These are phyloP conservation scores for Achlya flavicornis DNA, from an alignment of 2,888 invertebrate genomes.

Conservation along the genomic window DNA sequence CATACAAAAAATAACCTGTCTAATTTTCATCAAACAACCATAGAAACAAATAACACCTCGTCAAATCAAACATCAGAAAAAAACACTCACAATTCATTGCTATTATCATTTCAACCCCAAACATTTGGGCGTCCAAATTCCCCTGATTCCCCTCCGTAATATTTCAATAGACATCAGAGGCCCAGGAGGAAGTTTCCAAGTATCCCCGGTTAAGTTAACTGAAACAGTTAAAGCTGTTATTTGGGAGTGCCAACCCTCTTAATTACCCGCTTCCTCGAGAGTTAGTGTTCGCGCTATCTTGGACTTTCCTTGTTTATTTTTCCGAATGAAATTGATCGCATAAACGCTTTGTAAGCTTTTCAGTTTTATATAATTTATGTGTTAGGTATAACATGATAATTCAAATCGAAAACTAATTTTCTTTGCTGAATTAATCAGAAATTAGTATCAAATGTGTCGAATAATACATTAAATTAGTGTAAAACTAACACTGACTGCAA, in stretches of 20 bases:
- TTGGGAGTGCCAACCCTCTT: conserved; percentile 35
- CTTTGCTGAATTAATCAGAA: too few relatives aligned
- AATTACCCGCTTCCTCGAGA: conserved; percentile 38
- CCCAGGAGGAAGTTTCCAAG: conserved; percentile 10
- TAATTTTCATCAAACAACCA: background rate
- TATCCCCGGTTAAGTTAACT: conserved; percentile 18
- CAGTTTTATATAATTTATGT: too few relatives aligned
- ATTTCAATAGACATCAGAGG: conserved; percentile 8
- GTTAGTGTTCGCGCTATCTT: conserved; percentile 18
- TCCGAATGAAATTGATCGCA: background rate
- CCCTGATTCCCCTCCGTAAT: conserved; percentile 1
- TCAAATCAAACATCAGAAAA: background rate
- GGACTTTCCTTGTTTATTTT: conserved; percentile 14
- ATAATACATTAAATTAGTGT: too few relatives aligned
- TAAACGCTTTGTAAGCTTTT: too few relatives aligned
- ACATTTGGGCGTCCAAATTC: conserved; percentile 7
- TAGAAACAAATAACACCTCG: background rate
- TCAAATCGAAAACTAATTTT: too few relatives aligned
- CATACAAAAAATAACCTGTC: background rate
- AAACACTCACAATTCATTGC: background rate
- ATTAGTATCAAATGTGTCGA: too few relatives aligned
- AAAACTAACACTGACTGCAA: too few relatives aligned
- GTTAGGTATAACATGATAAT: too few relatives aligned
- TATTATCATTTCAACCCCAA: conserved; percentile 8
- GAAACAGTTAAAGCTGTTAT: conserved; percentile 27